Evolutionary conservation across 2,888 invertebrate genomes (phyloP).

Genomic region (Myopa testacea): DNA sequence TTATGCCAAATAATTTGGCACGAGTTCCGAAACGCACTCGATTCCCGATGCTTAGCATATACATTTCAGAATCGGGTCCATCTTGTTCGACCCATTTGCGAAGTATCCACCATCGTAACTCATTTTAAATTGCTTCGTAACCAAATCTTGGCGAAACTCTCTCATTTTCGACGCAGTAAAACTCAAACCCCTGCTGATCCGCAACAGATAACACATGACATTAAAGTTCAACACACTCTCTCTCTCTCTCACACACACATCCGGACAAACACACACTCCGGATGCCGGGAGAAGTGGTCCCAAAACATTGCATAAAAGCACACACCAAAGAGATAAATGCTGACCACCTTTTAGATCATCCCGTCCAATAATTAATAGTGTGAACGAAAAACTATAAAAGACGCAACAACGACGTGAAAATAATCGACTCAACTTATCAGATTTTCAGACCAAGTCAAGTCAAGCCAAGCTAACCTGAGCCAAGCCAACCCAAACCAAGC

Average conservation of each 20-base stretch:
- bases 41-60: not conserved
- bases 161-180: conserved; percentile 1
- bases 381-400: conserved; percentile 55
- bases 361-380: conserved; percentile 61
- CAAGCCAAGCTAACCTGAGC: not conserved
- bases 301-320: conserved; percentile 44
- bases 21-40: not conserved
- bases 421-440: conserved; percentile 43
- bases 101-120: not conserved
- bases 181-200: conserved; percentile 54
- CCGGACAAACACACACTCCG: not conserved
- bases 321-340: conserved; percentile 56
- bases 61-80: not conserved
- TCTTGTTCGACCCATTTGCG: conserved; percentile 22
- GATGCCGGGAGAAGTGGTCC: not conserved
- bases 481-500: not conserved
- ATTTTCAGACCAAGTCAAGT: conserved; percentile 42
- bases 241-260: conserved; percentile 12
- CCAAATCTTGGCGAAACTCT: conserved; percentile 14
- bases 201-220: conserved; percentile 66
- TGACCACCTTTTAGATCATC: conserved; percentile 57
- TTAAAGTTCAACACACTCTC: conserved; percentile 55
- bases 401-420: conserved; percentile 23
- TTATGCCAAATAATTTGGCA: not conserved
- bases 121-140: conserved; percentile 20